Conservation (phyloP, 2,888 invertebrate genomes). For the Chironomus tentans region DNA sequence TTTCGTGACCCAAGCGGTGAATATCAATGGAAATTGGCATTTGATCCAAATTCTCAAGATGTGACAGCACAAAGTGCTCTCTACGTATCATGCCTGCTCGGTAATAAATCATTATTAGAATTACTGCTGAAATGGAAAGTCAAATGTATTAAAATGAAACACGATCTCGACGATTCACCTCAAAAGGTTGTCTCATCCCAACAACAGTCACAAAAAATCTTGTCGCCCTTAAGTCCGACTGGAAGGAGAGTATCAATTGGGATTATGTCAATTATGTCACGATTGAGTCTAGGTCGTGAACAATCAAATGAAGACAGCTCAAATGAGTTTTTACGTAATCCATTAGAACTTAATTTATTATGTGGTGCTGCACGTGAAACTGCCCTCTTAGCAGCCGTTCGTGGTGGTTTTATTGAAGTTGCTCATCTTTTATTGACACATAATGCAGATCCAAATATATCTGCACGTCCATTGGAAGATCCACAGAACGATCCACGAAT, state of each 20-base stretch:
- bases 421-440: constrained; percentile 59
- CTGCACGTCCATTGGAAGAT: constrained; percentile 44
- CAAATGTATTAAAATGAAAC: constrained; percentile 36
- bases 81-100: constrained; percentile 79
- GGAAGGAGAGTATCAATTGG: constrained; percentile 74
- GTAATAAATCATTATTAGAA: constrained; percentile 69
- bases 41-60: constrained; percentile 86
- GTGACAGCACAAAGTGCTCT: constrained; percentile 84
- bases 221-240: constrained; percentile 47
- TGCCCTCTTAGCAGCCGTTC: constrained; percentile 71
- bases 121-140: constrained; percentile 64
- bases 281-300: constrained; percentile 57
- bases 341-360: constrained; percentile 62
- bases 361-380: constrained; percentile 73
- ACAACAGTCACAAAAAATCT: constrained; percentile 6
- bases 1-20: constrained; percentile 61
- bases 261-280: constrained; percentile 80
- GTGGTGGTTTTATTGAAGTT: constrained; percentile 64
- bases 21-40: constrained; percentile 79
- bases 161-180: constrained; percentile 40
- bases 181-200: constrained; percentile 25
- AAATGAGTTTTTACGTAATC: constrained; percentile 50
- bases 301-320: constrained; percentile 37
- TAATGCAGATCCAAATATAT: constrained; percentile 74
- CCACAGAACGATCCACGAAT: constrained; percentile 39